A percentile compares a stretch with the other conserved stretches of the same genome.
Conservation (phyloP, 1,140 invertebrate species). For the Protaetia brevitarsis region DNA sequence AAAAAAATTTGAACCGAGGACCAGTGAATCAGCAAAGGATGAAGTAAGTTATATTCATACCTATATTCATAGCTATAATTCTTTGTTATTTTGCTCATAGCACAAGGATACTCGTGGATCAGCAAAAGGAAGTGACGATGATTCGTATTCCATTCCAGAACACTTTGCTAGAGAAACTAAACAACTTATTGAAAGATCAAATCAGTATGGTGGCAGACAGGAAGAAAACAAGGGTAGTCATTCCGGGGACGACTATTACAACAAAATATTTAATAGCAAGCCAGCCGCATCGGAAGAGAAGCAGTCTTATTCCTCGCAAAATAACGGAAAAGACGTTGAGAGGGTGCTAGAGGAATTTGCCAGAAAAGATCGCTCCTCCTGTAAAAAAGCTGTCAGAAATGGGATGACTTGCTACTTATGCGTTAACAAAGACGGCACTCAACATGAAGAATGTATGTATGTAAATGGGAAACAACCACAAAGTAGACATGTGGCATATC, state of each 20-base stretch:
- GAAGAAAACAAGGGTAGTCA: constrained; percentile 23
- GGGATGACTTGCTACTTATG: constrained; percentile 74
- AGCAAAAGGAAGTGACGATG: constrained; percentile 24
- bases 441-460: constrained; percentile 74
- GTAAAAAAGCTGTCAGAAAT: constrained; percentile 65
- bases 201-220: background rate
- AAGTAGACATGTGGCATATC: constrained; percentile 56
- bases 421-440: constrained; percentile 60
- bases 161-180: constrained; percentile 25
- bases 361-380: constrained; percentile 65
- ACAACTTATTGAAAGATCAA: background rate
- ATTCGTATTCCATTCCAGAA: constrained; percentile 27
- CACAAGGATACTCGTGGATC: background rate
- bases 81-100: background rate
- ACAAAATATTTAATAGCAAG: constrained; percentile 41
- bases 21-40: background rate
- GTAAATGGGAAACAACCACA: constrained; percentile 61
- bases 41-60: background rate
- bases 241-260: constrained; percentile 18
- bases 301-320: constrained; percentile 48
- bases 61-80: background rate
- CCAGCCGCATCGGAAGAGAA: constrained; percentile 40
- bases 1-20: background rate
- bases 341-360: constrained; percentile 66
- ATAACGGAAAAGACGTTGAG: constrained; percentile 62